Base-by-base conservation (phyloP, 1,140 invertebrate species). In the Heliconius himera region DNA sequence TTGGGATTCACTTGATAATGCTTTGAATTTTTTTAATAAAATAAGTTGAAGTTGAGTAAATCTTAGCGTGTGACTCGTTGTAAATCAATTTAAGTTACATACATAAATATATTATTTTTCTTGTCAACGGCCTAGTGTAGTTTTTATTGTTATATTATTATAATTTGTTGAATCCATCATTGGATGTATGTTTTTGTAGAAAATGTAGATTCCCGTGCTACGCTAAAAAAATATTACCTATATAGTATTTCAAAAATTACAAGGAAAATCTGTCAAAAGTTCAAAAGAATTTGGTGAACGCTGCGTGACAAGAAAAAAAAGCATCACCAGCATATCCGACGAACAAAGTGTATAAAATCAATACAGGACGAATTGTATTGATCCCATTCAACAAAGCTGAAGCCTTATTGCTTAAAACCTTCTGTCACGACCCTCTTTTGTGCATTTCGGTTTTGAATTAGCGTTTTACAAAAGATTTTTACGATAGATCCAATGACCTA, bases 331-430 rank as follows among this genome's bases (percentile, higher is more conserved):
- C 26, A 60, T 3, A 26, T 60, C 56, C 22, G 22, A 75, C 74
- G 54, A 33, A 54, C 74, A 60, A 75, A 75, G 56, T 54, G 54
- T 75, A 56, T 56, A 75, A 75, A 75, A 75, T 75, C 74, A 60
- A 75, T 75, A 75, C 54, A 38, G 49, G 51, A 75, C 74, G 74
- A 75, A 54, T 75, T 54, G 73, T 56, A 56, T 60, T 74, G 51
- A 74, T 51, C 73, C 60, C 73, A 74, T 74, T 74, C 73, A 33
- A 74, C 73, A 74, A 56, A 56, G 54, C 73, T 74, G 56, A 33
- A 74, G 73, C 73, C 56, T 51, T 33, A 29, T 74, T n/a, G 73
- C 56, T 74, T 54, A 74, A 74, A 74, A 74, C 36, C 73, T 60
- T 33, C 51, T 74, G 36, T 36, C 51, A 56, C 73, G 51, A 8